Base-by-base conservation (phyloP, 2,888 invertebrate genomes). In the Apamea crenata region DNA sequence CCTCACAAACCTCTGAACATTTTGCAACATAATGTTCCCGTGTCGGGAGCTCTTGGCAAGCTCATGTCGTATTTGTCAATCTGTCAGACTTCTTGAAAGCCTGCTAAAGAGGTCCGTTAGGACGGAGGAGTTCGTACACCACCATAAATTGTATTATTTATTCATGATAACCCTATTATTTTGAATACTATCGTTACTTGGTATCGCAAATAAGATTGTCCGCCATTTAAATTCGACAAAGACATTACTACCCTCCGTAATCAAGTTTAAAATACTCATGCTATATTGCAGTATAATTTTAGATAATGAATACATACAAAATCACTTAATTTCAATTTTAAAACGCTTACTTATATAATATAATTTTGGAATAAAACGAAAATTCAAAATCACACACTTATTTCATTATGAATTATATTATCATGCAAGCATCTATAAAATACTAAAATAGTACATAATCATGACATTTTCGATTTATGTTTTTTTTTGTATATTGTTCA, bases 401-500 rank as follows among this genome's bases (percentile, higher is more conserved):
- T 61, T 71, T 80, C 67, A 77, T 68, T 76, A 80, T 71, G 44
- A 81, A 83, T 61, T 29, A 79, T 84, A 83, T 65, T 56, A 74
- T 50, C 83, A 88, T 88, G 85, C 88, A 82, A 87, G 74, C 53
- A 86, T 81, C 53, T 80, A 59, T 82, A 66, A 63, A 53, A 72
- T 77, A 80, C 65, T 84, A 81, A 70, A 78, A 77, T 78, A 78
- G 61, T 68, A 21, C 25, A 77, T 61, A 82, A 61, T 68, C 44
- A 84, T 70, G 79, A 85, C 53, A 78, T 83, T 81, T 81, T 74
- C 18, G 47, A 81, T 88, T 87, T 81, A 79, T 83, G 29, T 89
- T 56, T 88, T 56, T 89, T 89, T 91, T 81, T 89, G 83, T 89
- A 89, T 81, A 88, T 85, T 93, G 53, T 85, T 89, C 95, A 95